Evolutionary conservation across 2,113 vertebrate genomes (phyloP).

Genomic region (Pungitius pungitius): DNA sequence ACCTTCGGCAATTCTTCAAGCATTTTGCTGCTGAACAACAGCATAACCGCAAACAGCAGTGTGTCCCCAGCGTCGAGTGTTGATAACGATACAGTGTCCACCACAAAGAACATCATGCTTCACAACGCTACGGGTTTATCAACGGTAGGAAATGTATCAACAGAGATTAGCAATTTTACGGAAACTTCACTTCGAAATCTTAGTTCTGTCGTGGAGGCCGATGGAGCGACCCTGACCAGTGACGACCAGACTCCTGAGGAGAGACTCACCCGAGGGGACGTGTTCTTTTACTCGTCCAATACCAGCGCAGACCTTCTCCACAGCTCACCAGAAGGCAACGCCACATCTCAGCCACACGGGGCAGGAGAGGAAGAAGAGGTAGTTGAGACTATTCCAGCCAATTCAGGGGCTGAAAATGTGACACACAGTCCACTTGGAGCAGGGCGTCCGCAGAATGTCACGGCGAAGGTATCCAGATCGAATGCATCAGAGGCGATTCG

Average conservation of each 20-base stretch:
- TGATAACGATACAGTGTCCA: not conserved
- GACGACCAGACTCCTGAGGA: conserved; percentile 23
- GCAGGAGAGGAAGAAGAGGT: not conserved
- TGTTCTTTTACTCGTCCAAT: conserved; percentile 50
- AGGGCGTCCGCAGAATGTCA: conserved; percentile 9
- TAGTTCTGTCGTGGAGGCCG: conserved; percentile 12
- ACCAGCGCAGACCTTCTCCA: conserved; percentile 1
- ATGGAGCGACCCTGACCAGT: not conserved
- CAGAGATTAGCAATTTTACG: not conserved
- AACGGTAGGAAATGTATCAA: not conserved
- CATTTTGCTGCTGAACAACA: conserved; percentile 10
- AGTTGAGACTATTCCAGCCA: conserved; percentile 4
- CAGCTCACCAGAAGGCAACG: not conserved
- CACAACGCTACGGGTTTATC: not conserved
- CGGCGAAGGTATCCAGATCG: conserved; percentile 11
- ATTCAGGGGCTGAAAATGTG: conserved; percentile 32
- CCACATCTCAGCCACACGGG: not conserved
- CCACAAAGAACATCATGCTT: conserved; percentile 5
- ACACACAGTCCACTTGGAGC: not conserved
- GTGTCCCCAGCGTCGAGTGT: not conserved
- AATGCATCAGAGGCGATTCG: conserved; percentile 22
- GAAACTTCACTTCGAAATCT: conserved; percentile 1
- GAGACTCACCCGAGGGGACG: conserved; percentile 34
- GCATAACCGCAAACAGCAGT: conserved; percentile 7
- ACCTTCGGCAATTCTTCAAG: not conserved